Percentiles rank a stretch among this genome's conserved stretches.
These are phyloP conservation scores for Drosophila putrida DNA, from an alignment of 2,888 invertebrate species.

Conservation along the genomic window DNA sequence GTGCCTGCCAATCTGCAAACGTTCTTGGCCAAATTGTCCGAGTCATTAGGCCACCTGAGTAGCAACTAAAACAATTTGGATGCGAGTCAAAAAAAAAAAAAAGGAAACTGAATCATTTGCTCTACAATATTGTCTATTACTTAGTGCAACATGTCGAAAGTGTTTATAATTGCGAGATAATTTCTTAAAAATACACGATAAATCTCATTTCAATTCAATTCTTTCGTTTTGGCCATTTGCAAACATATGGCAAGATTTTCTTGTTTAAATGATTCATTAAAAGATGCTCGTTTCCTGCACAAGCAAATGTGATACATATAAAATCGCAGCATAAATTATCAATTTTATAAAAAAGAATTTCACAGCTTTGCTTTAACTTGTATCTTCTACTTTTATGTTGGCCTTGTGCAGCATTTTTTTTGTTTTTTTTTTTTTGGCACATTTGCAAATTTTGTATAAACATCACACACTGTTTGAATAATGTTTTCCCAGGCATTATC, in stretches of 20 bases:
- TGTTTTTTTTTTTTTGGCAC: constrained; percentile 55
- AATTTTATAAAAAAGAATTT: constrained; percentile 29
- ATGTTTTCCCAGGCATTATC: constrained; percentile 35
- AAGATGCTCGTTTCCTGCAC: constrained; percentile 41
- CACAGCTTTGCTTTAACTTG: constrained; percentile 23
- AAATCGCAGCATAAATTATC: constrained; percentile 40
- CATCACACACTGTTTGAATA: constrained; percentile 35
- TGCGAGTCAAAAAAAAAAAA: constrained; percentile 52
- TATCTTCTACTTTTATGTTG: constrained; percentile 25
- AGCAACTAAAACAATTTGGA: constrained; percentile 41
- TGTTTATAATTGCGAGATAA: constrained; percentile 51
- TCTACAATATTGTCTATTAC: constrained; percentile 41
- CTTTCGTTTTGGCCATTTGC: constrained; percentile 9
- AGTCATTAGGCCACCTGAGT: constrained; percentile 59
- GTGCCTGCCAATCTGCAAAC: constrained; percentile 57
- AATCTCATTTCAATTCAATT: constrained; percentile 12
- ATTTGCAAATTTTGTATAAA: constrained; percentile 64
- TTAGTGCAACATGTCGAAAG: constrained; percentile 26
- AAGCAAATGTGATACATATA: constrained; percentile 21
- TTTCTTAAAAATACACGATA: constrained; percentile 36
- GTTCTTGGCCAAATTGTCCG: constrained; percentile 52
- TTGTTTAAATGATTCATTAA: constrained; percentile 68
- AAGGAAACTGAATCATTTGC: constrained; percentile 60
- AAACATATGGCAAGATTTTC: constrained; percentile 30
- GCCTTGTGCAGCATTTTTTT: constrained; percentile 58